phyloP scores from a whole-genome alignment of 2,888 invertebrate species.

The Macrosiphum euphorbiae region DNA sequence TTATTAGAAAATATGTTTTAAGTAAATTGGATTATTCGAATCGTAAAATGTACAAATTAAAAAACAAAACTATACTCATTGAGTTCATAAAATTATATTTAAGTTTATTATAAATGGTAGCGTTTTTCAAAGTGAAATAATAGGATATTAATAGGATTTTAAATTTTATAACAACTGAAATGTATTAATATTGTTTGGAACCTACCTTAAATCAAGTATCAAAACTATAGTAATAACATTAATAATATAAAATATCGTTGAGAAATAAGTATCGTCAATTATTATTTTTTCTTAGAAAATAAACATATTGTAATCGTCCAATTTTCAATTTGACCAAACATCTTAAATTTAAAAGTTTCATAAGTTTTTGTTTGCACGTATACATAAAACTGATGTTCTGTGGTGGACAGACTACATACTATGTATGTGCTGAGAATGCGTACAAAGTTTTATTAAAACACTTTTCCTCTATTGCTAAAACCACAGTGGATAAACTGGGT shows the following conservation, averaged over 20 bases:
- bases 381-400: not conserved
- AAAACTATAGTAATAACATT: not conserved
- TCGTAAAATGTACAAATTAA: not conserved
- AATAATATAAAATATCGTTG: not conserved
- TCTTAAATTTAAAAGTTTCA: not conserved
- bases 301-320: not conserved
- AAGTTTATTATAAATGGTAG: not conserved
- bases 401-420: not conserved
- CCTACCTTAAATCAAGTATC: not conserved
- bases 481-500: not conserved
- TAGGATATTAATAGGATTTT: not conserved
- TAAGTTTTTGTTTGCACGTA: not conserved
- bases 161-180: not conserved
- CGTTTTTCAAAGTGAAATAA: not conserved
- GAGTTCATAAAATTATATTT: not conserved
- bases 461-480: constrained; percentile 18
- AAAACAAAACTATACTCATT: not conserved
- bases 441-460: constrained; percentile 30
- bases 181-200: not conserved
- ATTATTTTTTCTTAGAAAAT: not conserved
- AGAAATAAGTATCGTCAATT: not conserved
- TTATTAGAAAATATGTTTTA: not conserved
- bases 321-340: not conserved
- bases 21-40: not conserved
- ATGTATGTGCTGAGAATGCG: constrained; percentile 1